These are phyloP conservation scores for Diploptera punctata DNA, from an alignment of 2,888 invertebrate species.

Conservation along the genomic window DNA sequence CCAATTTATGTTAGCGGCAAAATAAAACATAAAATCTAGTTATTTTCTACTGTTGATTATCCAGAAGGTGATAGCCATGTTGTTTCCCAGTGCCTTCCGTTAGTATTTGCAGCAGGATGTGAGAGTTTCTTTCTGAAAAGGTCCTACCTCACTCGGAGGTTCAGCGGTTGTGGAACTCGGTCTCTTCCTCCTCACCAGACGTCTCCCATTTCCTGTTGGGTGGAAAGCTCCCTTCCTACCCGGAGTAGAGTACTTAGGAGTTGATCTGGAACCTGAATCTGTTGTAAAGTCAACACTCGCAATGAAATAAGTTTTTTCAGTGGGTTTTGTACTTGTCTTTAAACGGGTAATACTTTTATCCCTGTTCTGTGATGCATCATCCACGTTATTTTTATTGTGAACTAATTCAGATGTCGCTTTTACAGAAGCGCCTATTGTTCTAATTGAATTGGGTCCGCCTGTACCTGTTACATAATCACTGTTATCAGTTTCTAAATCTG, in stretches of 20 bases:
- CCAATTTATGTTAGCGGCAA: background rate
- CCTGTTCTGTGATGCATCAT: too few relatives aligned
- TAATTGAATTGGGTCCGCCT: background rate
- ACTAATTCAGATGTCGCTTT: background rate
- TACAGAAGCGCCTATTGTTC: background rate
- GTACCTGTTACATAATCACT: background rate
- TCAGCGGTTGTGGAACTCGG: background rate
- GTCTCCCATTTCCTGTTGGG: slow-evolving; percentile 13
- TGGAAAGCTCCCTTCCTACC: background rate
- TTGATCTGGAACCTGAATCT: background rate
- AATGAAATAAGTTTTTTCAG: background rate
- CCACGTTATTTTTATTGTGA: background rate
- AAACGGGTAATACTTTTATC: background rate
- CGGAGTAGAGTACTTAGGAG: background rate
- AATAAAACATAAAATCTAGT: background rate
- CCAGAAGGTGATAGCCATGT: background rate
- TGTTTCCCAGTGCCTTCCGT: too few relatives aligned
- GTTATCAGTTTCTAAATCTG: background rate
- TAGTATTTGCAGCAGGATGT: too few relatives aligned
- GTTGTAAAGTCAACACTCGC: slow-evolving; percentile 13
- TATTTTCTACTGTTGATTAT: background rate
- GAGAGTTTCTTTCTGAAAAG: too few relatives aligned
- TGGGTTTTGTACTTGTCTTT: background rate
- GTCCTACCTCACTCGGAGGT: slow-evolving; percentile 19
- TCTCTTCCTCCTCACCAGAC: slow-evolving; percentile 32